A percentile compares a stretch with the other conserved stretches of the same genome.
Evolutionary conservation across 2,113 vertebrate species (phyloP).

Genomic region (Stomatorhinus ivindoensis): DNA sequence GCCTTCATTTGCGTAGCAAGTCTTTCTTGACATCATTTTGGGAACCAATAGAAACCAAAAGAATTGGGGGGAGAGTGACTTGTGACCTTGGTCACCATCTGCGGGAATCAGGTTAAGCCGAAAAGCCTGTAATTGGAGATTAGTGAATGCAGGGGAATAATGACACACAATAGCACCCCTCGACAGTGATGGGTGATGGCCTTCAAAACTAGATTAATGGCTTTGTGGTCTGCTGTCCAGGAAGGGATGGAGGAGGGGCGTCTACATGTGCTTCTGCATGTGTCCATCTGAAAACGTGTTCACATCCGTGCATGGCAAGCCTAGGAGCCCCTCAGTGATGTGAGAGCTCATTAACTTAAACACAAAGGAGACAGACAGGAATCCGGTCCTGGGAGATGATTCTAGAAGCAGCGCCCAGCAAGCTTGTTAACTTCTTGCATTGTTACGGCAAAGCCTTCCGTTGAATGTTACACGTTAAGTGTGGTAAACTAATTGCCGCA

Average conservation of each 20-base stretch:
- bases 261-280: background rate
- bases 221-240: background rate
- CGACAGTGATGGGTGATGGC: conserved; percentile 12
- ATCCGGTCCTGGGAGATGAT: background rate
- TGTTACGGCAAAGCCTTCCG: background rate
- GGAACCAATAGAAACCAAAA: background rate
- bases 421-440: background rate
- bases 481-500: background rate
- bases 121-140: background rate
- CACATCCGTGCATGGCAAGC: background rate
- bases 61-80: no score
- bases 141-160: background rate
- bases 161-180: background rate
- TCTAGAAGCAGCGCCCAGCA: background rate
- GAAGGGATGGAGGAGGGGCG: background rate
- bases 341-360: background rate
- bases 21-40: background rate
- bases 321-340: background rate
- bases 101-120: background rate
- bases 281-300: background rate
- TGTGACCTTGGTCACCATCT: background rate
- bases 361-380: background rate
- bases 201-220: conserved; percentile 13
- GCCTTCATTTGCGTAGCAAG: background rate
- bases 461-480: background rate